Percentiles rank a stretch among this genome's conserved stretches.
These are phyloP conservation scores for Solenopsis invicta DNA, from an alignment of 1,140 invertebrate species.

Conservation along the genomic window DNA sequence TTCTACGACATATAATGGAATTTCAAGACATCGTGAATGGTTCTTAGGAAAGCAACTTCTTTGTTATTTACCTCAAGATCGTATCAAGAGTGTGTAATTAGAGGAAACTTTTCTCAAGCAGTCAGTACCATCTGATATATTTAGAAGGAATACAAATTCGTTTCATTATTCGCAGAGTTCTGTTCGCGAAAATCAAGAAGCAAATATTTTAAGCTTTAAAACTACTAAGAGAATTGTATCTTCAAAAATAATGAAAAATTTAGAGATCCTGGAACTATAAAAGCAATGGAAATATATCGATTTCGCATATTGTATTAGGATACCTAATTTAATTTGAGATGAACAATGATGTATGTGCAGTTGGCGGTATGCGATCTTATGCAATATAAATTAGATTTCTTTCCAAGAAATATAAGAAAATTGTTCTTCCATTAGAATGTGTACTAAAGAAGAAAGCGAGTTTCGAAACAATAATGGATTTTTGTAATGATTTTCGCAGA, in stretches of 20 bases:
- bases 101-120: background rate
- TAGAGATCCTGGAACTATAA: background rate
- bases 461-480: background rate
- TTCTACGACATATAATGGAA: slow-evolving; percentile 10
- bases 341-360: background rate
- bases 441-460: background rate
- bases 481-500: slow-evolving; percentile 9
- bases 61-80: slow-evolving; percentile 7
- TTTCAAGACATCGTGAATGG: background rate
- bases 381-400: background rate
- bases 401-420: background rate
- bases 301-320: slow-evolving; percentile 16
- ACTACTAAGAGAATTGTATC: background rate
- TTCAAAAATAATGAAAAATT: slow-evolving; percentile 5
- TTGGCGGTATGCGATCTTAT: background rate
- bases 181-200: background rate
- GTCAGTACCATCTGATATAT: background rate
- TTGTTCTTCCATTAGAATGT: background rate
- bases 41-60: background rate
- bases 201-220: background rate
- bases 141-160: background rate
- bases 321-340: slow-evolving; percentile 27
- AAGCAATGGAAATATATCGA: background rate
- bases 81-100: background rate
- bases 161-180: background rate